phyloP scores from a whole-genome alignment of 2,113 vertebrate genomes.

The Dendropsophus ebraccatus region DNA sequence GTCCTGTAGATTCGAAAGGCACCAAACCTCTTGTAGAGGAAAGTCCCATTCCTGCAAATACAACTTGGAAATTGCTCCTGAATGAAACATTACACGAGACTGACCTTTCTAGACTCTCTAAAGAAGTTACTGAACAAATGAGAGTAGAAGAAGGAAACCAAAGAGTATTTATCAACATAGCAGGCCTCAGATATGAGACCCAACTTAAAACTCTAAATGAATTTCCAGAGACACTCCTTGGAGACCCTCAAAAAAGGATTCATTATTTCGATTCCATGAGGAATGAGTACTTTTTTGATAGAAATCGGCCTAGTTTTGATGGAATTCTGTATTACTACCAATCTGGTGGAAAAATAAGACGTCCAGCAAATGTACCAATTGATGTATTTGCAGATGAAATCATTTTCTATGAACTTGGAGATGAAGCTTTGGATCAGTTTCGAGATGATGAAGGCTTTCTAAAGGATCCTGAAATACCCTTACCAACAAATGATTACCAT shows the following conservation, averaged over 20 bases:
- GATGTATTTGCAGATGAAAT: constrained; percentile 95
- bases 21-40: constrained; percentile 63
- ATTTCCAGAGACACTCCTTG: constrained; percentile 92
- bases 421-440: constrained; percentile 92
- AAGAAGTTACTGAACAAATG: constrained; percentile 80
- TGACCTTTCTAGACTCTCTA: constrained; percentile 80
- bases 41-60: constrained; percentile 76
- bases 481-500: constrained; percentile 86
- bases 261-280: constrained; percentile 97
- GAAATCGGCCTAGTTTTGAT: constrained; percentile 95
- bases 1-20: neutral
- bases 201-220: constrained; percentile 88
- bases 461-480: constrained; percentile 85
- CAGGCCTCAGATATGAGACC: constrained; percentile 92
- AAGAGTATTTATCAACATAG: constrained; percentile 93
- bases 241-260: constrained; percentile 88
- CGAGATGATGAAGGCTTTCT: constrained; percentile 95
- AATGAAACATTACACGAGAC: constrained; percentile 82
- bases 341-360: constrained; percentile 90
- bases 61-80: constrained; percentile 83
- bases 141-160: constrained; percentile 84
- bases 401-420: constrained; percentile 89
- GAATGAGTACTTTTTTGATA: constrained; percentile 96
- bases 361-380: constrained; percentile 91
- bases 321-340: constrained; percentile 97